These are phyloP conservation scores for Lordiphosa stackelbergi DNA, from an alignment of 1,140 invertebrate genomes.

Conservation along the genomic window DNA sequence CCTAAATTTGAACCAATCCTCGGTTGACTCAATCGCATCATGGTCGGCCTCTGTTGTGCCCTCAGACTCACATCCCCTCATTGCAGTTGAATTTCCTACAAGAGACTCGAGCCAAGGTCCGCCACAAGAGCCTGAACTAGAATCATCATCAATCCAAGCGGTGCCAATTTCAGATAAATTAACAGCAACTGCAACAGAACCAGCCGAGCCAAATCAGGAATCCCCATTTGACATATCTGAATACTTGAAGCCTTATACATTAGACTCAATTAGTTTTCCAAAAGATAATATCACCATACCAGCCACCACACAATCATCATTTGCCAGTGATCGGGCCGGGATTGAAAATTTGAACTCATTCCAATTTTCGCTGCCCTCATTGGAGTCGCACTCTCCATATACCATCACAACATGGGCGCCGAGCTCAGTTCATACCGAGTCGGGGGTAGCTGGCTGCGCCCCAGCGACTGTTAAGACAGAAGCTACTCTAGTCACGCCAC, in stretches of 20 bases:
- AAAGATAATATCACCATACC: constrained; percentile 10
- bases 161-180: constrained; percentile 3
- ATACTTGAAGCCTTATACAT: constrained; percentile 56
- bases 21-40: constrained; percentile 4
- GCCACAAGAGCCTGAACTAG: neutral
- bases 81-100: neutral
- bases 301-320: constrained; percentile 8
- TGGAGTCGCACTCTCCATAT: constrained; percentile 16
- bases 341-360: constrained; percentile 2
- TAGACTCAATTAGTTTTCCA: constrained; percentile 25
- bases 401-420: constrained; percentile 10
- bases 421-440: constrained; percentile 18
- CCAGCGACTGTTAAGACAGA: neutral
- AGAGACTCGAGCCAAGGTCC: neutral
- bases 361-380: constrained; percentile 5
- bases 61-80: neutral
- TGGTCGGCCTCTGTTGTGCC: constrained; percentile 2
- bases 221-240: constrained; percentile 51
- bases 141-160: constrained; percentile 11
- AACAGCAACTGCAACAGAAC: constrained; percentile 4
- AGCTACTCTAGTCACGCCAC: neutral
- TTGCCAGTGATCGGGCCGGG: neutral
- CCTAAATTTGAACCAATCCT: neutral
- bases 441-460: neutral
- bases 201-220: constrained; percentile 7